These are phyloP conservation scores for Fistularia tabacaria DNA, from an alignment of 2,797 vertebrate species.

Conservation along the genomic window DNA sequence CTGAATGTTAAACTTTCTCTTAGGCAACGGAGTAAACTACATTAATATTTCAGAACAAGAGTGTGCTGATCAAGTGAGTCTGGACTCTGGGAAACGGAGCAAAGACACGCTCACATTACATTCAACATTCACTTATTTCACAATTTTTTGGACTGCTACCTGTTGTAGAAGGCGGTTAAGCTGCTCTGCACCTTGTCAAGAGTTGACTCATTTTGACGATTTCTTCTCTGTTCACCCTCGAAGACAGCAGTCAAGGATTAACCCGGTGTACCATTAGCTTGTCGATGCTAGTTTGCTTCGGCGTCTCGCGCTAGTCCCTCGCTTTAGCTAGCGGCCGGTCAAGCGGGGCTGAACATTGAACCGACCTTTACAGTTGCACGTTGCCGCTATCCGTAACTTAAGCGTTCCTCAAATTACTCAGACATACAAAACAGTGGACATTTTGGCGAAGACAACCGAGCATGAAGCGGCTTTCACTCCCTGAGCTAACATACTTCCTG, in stretches of 20 bases:
- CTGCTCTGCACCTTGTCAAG: slow-evolving; percentile 11
- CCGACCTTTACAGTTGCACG: background rate
- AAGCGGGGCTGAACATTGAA: background rate
- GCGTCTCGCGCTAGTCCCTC: slow-evolving; percentile 26
- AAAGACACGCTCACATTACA: no score
- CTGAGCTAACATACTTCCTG: slow-evolving; percentile 56
- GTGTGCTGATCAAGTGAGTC: no score
- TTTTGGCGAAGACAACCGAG: background rate
- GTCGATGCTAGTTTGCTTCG: slow-evolving; percentile 29
- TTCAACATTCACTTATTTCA: no score
- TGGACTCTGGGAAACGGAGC: no score
- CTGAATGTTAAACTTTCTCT: no score
- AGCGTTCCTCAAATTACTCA: background rate
- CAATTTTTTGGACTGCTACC: no score
- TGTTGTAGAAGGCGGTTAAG: slow-evolving; percentile 7
- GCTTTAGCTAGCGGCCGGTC: slow-evolving; percentile 14
- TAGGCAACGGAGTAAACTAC: no score
- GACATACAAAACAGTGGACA: background rate
- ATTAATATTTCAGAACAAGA: no score
- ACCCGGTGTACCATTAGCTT: slow-evolving; percentile 8
- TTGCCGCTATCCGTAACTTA: background rate
- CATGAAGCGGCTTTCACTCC: background rate
- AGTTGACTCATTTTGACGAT: slow-evolving; percentile 35
- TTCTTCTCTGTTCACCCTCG: background rate
- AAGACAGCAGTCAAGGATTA: background rate